These are phyloP conservation scores for Oryzaephilus surinamensis DNA, from an alignment of 1,140 invertebrate genomes.

Conservation along the genomic window DNA sequence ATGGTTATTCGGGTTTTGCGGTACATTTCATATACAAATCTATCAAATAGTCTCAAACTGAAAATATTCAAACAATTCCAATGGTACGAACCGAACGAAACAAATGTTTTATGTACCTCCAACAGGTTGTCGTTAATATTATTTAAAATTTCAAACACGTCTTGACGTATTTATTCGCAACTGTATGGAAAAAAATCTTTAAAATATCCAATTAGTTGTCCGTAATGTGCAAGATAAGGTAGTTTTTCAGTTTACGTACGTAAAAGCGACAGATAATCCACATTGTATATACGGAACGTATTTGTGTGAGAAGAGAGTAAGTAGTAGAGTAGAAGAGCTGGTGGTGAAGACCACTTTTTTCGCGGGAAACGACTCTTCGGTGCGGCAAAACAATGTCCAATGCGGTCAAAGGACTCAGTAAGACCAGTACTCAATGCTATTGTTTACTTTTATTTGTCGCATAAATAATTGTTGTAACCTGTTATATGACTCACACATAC, in stretches of 20 bases:
- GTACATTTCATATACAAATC: too few relatives aligned
- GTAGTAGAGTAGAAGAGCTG: constrained; percentile 10
- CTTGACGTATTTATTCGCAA: constrained; percentile 28
- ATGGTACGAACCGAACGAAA: too few relatives aligned
- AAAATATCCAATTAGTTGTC: constrained; percentile 32
- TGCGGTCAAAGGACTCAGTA: constrained; percentile 31
- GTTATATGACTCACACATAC: constrained; percentile 34
- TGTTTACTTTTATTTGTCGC: constrained; percentile 35
- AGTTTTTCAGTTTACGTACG: constrained; percentile 21
- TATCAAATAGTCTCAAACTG: too few relatives aligned
- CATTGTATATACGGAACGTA: too few relatives aligned
- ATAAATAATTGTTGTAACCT: constrained; percentile 34
- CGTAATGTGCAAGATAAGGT: constrained; percentile 31
- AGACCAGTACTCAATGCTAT: constrained; percentile 31
- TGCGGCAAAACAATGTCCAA: constrained; percentile 28
- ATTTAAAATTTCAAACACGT: constrained; percentile 29
- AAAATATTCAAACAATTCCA: too few relatives aligned
- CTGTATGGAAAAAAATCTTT: constrained; percentile 28
- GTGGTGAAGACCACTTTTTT: constrained; percentile 32
- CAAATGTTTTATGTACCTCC: too few relatives aligned
- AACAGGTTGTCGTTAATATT: too few relatives aligned
- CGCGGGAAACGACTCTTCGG: constrained; percentile 28
- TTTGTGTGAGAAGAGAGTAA: too few relatives aligned
- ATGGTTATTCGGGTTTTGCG: too few relatives aligned
- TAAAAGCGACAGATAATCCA: constrained; percentile 26